Conservation (phyloP, 2,888 invertebrate species). For the Selenia dentaria region DNA sequence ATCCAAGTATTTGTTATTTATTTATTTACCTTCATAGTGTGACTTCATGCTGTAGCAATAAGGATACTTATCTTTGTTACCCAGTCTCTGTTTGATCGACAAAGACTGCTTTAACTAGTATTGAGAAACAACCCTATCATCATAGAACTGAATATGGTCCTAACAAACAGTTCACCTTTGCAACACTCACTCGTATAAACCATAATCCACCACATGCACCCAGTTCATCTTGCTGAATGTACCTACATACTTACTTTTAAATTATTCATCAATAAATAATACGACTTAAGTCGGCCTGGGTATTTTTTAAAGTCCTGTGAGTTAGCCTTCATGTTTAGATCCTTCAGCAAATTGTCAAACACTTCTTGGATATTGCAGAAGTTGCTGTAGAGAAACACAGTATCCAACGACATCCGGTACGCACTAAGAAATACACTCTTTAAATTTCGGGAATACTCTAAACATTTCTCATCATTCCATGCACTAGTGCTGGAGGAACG, state of each 20-base stretch:
- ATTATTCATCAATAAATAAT: slow-evolving; percentile 51
- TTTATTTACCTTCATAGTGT: too few species aligned
- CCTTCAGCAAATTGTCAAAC: slow-evolving; percentile 60
- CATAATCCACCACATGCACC: too few species aligned
- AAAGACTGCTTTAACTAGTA: too few species aligned
- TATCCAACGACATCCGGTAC: slow-evolving; percentile 46
- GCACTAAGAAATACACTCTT: slow-evolving; percentile 50
- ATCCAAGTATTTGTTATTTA: too few species aligned
- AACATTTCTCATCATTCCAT: slow-evolving; percentile 53
- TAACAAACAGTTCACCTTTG: too few species aligned
- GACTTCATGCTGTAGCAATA: too few species aligned
- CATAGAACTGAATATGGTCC: too few species aligned
- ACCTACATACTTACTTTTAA: slow-evolving; percentile 51
- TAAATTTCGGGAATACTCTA: slow-evolving; percentile 47
- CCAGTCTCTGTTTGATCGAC: too few species aligned
- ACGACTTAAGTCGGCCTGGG: slow-evolving; percentile 65
- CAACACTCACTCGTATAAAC: too few species aligned
- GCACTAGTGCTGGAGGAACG: slow-evolving; percentile 45
- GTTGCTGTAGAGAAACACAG: slow-evolving; percentile 42
- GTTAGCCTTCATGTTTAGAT: slow-evolving; percentile 59
- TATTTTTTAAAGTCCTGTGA: slow-evolving; percentile 60
- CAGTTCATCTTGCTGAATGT: too few species aligned
- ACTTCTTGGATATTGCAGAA: slow-evolving; percentile 54
- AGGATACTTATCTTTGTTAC: too few species aligned
- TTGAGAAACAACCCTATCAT: too few species aligned